These are phyloP conservation scores for Panthera tigris DNA, from an alignment of 2,113 vertebrate genomes.

Conservation along the genomic window DNA sequence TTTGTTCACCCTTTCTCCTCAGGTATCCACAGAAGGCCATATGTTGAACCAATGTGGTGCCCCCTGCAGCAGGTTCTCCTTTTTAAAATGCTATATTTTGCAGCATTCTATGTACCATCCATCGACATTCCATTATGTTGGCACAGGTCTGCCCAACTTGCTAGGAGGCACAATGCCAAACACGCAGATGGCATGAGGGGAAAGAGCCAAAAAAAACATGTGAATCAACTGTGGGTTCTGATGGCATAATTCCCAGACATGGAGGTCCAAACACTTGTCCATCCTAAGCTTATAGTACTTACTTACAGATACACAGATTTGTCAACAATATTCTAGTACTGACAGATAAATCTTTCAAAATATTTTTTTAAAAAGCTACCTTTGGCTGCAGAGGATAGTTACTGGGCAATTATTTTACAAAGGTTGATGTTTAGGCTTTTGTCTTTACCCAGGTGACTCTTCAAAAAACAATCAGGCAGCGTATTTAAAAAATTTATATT, in stretches of 20 bases:
- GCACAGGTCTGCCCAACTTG: conserved; percentile 86
- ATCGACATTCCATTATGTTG: conserved; percentile 86
- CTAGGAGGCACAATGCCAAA: conserved; percentile 84
- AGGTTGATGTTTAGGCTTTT: neutral
- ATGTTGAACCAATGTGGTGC: conserved; percentile 75
- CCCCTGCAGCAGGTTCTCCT: conserved; percentile 72
- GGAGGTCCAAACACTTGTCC: conserved; percentile 88
- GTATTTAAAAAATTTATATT: neutral
- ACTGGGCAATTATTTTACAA: neutral
- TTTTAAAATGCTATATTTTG: conserved; percentile 64
- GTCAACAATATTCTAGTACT: conserved; percentile 79
- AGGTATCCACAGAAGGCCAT: conserved; percentile 72
- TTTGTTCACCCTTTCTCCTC: conserved; percentile 53
- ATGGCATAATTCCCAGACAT: conserved; percentile 87
- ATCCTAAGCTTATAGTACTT: conserved; percentile 80
- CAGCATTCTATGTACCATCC: conserved; percentile 81
- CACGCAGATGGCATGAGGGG: conserved; percentile 84
- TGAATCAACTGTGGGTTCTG: conserved; percentile 86
- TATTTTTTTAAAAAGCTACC: conserved; percentile 64
- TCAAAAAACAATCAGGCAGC: neutral
- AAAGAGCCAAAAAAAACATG: conserved; percentile 86
- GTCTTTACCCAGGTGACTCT: neutral
- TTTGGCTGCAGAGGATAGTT: conserved; percentile 26
- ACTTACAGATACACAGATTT: conserved; percentile 82
- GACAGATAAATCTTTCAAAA: conserved; percentile 74